Conservation (phyloP, 2,888 invertebrate genomes). For the Drosophila antonietae region DNA sequence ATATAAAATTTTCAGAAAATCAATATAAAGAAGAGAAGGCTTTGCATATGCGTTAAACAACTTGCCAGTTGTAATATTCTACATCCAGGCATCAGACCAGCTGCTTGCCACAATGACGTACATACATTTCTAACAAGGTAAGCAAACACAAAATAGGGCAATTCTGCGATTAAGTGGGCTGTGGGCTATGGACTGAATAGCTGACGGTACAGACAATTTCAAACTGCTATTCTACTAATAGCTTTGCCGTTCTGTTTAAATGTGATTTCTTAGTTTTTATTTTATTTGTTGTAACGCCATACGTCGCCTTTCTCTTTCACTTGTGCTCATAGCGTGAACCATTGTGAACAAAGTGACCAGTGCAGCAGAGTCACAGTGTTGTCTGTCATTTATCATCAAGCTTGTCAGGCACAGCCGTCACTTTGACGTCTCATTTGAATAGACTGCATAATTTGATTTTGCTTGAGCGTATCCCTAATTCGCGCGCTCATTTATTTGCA, state of each 20-base stretch:
- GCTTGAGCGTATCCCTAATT: slow-evolving; percentile 34
- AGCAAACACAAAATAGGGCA: slow-evolving; percentile 36
- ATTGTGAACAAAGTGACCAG: slow-evolving; percentile 44
- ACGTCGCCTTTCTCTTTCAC: slow-evolving; percentile 36
- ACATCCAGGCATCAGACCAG: slow-evolving; percentile 14
- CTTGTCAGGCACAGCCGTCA: slow-evolving; percentile 32
- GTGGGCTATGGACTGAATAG: neutral
- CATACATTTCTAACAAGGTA: slow-evolving; percentile 15
- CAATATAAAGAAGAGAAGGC: slow-evolving; percentile 46
- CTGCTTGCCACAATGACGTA: neutral
- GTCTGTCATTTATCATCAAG: slow-evolving; percentile 54
- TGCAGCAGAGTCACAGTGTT: slow-evolving; percentile 13
- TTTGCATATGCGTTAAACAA: slow-evolving; percentile 13
- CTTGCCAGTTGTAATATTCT: slow-evolving; percentile 3
- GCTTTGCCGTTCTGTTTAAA: slow-evolving; percentile 35
- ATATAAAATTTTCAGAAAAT: slow-evolving; percentile 54
- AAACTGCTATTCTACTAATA: slow-evolving; percentile 54
- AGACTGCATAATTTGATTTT: slow-evolving; percentile 18
- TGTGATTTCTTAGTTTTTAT: slow-evolving; percentile 24
- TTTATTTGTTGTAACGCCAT: slow-evolving; percentile 19
- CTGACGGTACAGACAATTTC: slow-evolving; percentile 20
- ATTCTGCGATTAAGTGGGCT: slow-evolving; percentile 25
- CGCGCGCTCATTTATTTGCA: slow-evolving; percentile 15
- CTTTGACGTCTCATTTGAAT: slow-evolving; percentile 46
- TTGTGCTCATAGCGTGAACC: slow-evolving; percentile 33